These are phyloP conservation scores for Trissolcus brochymenae DNA, from an alignment of 2,888 invertebrate species.

Conservation along the genomic window DNA sequence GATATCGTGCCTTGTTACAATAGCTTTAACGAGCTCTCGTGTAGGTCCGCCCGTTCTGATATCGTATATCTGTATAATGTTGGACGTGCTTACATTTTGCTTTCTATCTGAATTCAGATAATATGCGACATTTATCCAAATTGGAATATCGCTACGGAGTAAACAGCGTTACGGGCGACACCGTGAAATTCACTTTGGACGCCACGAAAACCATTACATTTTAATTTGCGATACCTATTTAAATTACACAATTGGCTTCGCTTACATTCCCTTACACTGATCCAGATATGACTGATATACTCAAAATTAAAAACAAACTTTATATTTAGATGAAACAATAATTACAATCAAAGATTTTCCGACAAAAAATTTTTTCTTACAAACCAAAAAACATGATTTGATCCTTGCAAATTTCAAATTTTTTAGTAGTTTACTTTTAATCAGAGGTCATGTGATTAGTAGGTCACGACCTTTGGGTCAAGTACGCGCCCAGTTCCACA, in stretches of 20 bases:
- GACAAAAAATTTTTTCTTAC: no score
- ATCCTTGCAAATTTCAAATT: not conserved
- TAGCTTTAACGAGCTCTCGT: conserved; percentile 49
- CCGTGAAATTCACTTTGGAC: conserved; percentile 35
- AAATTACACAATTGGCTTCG: conserved; percentile 2
- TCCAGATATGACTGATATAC: not conserved
- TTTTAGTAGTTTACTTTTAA: not conserved
- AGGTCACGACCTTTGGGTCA: no score
- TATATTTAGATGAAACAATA: no score
- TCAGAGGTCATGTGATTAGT: no score
- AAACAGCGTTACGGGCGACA: conserved; percentile 24
- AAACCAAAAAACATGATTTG: no score
- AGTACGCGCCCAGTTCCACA: no score
- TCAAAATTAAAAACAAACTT: no score
- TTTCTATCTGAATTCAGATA: conserved; percentile 55
- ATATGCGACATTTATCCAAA: conserved; percentile 55
- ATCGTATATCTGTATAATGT: conserved; percentile 48
- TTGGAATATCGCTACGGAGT: conserved; percentile 40
- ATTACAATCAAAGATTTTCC: no score
- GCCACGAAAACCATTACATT: conserved; percentile 20
- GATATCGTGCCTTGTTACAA: conserved; percentile 48
- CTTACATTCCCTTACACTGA: not conserved
- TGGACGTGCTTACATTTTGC: conserved; percentile 53
- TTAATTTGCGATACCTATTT: conserved; percentile 25
- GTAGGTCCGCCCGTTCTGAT: conserved; percentile 49